These are phyloP conservation scores for Prunella strophiata DNA, from an alignment of 2,797 vertebrate genomes.

Conservation along the genomic window DNA sequence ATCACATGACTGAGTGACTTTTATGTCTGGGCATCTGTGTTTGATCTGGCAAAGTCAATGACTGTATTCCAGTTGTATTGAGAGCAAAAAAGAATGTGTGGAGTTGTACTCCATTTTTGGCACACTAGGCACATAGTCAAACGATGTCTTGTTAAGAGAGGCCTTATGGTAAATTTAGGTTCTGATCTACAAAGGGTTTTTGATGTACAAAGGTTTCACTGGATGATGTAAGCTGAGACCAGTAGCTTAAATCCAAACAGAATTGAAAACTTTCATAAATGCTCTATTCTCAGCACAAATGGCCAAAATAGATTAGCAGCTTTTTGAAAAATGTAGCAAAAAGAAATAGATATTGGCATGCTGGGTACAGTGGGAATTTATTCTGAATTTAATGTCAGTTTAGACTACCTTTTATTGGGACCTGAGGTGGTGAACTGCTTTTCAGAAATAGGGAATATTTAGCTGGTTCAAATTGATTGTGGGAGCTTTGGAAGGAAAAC, in stretches of 20 bases:
- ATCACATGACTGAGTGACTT: neutral
- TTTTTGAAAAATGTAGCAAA: neutral
- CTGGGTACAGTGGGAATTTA: neutral
- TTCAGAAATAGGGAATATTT: neutral
- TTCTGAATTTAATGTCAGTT: neutral
- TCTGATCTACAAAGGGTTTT: neutral
- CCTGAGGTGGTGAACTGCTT: neutral
- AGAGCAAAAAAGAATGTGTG: neutral
- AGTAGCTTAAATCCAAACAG: neutral
- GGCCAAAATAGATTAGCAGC: neutral
- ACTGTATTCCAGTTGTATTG: neutral
- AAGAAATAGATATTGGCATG: neutral
- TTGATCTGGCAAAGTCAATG: neutral
- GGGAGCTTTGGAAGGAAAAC: neutral
- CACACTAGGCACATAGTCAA: neutral
- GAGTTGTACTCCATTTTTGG: neutral
- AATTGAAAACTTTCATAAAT: neutral
- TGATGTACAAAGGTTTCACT: neutral
- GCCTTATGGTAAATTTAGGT: neutral
- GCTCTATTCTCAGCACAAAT: neutral
- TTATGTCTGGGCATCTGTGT: neutral
- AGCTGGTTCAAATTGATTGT: neutral
- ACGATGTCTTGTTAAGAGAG: neutral
- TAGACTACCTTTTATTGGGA: neutral
- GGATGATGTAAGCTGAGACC: neutral